phyloP scores from a whole-genome alignment of 2,113 vertebrate genomes.

The Nannobrachium achirus region DNA sequence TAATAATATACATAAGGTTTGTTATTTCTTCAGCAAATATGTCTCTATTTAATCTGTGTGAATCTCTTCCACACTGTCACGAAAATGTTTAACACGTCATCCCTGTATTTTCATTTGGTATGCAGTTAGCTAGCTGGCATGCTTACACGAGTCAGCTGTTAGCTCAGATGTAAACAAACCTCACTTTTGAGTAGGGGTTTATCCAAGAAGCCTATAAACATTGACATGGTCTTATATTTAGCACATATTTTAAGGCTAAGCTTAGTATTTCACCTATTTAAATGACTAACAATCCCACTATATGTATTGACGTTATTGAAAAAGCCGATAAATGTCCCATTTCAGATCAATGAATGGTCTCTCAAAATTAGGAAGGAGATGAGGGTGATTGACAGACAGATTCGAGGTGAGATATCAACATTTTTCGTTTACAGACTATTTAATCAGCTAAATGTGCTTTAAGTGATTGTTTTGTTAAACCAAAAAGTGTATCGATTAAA shows the following conservation, averaged over 20 bases:
- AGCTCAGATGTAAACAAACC: constrained; percentile 65
- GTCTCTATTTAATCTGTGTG: background rate
- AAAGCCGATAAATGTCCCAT: constrained; percentile 19
- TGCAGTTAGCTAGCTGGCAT: constrained; percentile 22
- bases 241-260: background rate
- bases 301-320: no score
- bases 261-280: background rate
- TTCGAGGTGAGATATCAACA: constrained; percentile 85
- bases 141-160: constrained; percentile 31
- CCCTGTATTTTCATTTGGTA: background rate
- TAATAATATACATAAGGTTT: background rate
- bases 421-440: no score
- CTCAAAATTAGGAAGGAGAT: constrained; percentile 96
- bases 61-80: background rate
- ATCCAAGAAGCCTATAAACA: background rate
- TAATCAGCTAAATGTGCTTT: no score
- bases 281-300: background rate
- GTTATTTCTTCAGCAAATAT: background rate
- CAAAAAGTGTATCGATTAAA: no score
- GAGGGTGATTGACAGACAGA: constrained; percentile 95
- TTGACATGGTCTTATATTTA: background rate
- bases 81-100: background rate
- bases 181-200: constrained; percentile 5
- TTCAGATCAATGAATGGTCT: constrained; percentile 94
- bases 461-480: no score